Conservation (phyloP, 35 echinoderm and acorn worm species). For the Lytechinus variegatus region DNA sequence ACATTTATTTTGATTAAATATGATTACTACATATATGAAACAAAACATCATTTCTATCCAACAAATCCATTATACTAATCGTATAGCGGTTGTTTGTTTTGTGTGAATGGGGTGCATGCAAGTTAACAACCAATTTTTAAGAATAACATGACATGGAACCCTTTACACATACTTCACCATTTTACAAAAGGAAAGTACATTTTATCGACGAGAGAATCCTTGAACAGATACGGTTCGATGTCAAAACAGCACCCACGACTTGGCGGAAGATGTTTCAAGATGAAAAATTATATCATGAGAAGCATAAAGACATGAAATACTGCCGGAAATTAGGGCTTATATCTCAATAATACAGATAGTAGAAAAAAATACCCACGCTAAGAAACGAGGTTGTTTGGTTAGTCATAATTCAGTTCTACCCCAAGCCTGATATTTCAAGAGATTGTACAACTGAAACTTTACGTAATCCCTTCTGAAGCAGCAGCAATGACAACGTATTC, state of each 20-base stretch:
- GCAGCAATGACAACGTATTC: not conserved
- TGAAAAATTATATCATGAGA: constrained; percentile 1
- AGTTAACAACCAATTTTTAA: not conserved
- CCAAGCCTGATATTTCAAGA: not conserved
- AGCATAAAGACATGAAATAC: not conserved
- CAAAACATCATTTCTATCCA: too few species aligned
- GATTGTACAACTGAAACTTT: not conserved
- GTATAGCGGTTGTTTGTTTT: too few species aligned
- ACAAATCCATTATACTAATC: too few species aligned
- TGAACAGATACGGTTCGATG: not conserved
- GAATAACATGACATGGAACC: not conserved
- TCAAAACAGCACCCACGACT: not conserved
- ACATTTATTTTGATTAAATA: too few species aligned
- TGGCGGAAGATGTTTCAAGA: not conserved
- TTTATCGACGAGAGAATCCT: not conserved
- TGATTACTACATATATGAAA: too few species aligned
- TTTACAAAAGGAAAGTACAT: not conserved
- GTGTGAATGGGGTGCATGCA: too few species aligned
- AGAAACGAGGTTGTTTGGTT: not conserved
- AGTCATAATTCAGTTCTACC: not conserved
- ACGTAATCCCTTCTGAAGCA: not conserved
- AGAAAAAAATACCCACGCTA: not conserved
- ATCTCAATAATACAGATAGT: not conserved
- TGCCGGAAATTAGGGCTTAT: constrained; percentile 1
- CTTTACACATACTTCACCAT: not conserved